These are phyloP conservation scores for Lutraria lutraria DNA, from an alignment of 2,888 invertebrate genomes.

Conservation along the genomic window DNA sequence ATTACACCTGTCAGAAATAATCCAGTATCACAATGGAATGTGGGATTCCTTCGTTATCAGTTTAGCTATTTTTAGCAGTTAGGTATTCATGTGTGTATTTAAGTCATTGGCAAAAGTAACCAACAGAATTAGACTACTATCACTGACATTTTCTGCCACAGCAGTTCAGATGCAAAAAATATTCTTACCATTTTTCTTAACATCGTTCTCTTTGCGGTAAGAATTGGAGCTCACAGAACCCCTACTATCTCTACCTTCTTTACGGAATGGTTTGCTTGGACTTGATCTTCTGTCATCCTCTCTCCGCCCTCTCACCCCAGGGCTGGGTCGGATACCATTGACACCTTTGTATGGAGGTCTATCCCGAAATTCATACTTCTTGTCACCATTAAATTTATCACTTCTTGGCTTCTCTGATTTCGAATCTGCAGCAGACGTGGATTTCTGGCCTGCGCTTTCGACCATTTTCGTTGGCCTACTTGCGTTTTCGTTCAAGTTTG, in stretches of 20 bases:
- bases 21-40: no score
- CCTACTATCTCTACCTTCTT: constrained; percentile 52
- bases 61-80: no score
- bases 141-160: no score
- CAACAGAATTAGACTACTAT: no score
- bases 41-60: no score
- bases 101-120: no score
- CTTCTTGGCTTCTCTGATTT: constrained; percentile 61
- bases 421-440: constrained; percentile 51
- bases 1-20: no score
- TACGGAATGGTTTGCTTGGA: constrained; percentile 60
- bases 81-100: no score
- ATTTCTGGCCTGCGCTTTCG: constrained; percentile 59
- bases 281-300: constrained; percentile 72
- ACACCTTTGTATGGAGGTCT: constrained; percentile 56
- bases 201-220: constrained; percentile 52
- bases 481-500: constrained; percentile 79
- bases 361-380: constrained; percentile 54
- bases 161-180: no score
- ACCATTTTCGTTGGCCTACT: constrained; percentile 72
- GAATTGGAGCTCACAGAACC: constrained; percentile 40
- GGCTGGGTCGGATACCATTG: constrained; percentile 64
- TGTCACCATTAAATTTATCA: constrained; percentile 64
- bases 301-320: constrained; percentile 64
- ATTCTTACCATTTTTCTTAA: constrained; percentile 25